Evolutionary conservation across 2,797 vertebrate species (phyloP).

Genomic region (Spea hammondii): DNA sequence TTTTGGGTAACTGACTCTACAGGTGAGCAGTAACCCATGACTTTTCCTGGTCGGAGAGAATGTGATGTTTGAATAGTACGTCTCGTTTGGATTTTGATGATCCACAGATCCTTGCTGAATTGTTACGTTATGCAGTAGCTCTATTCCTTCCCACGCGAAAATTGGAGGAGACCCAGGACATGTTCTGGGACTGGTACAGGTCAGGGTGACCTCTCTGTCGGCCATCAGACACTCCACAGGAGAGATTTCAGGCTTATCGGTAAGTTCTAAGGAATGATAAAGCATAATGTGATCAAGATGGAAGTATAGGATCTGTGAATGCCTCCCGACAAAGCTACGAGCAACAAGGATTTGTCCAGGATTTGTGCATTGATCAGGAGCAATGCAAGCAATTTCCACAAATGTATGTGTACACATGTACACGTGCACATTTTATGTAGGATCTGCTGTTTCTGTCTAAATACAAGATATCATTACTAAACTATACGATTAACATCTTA

Average conservation of each 20-base stretch:
- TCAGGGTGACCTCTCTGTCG: slow-evolving; percentile 7
- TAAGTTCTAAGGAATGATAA: slow-evolving; percentile 4
- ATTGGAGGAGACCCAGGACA: background rate
- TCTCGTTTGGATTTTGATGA: background rate
- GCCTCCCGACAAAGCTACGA: too few relatives aligned
- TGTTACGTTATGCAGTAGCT: background rate
- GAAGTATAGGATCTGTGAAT: too few relatives aligned
- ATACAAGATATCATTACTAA: too few relatives aligned
- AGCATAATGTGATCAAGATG: too few relatives aligned
- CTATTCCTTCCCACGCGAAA: background rate
- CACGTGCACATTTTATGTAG: too few relatives aligned
- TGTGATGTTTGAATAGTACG: slow-evolving; percentile 1
- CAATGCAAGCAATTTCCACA: too few relatives aligned
- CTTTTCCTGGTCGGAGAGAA: background rate
- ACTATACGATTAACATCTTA: too few relatives aligned
- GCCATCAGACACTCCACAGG: background rate
- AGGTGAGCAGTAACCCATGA: background rate
- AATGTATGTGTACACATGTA: too few relatives aligned
- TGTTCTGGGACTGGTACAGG: slow-evolving; percentile 5
- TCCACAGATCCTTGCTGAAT: background rate
- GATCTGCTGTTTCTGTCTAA: too few relatives aligned
- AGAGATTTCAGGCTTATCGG: slow-evolving; percentile 1
- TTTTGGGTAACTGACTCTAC: background rate
- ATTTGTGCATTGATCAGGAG: too few relatives aligned
- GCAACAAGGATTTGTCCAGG: too few relatives aligned